Percentiles rank a stretch among this genome's conserved stretches.
Conservation (phyloP, 2,888 invertebrate species). For the Dugesia japonica region DNA sequence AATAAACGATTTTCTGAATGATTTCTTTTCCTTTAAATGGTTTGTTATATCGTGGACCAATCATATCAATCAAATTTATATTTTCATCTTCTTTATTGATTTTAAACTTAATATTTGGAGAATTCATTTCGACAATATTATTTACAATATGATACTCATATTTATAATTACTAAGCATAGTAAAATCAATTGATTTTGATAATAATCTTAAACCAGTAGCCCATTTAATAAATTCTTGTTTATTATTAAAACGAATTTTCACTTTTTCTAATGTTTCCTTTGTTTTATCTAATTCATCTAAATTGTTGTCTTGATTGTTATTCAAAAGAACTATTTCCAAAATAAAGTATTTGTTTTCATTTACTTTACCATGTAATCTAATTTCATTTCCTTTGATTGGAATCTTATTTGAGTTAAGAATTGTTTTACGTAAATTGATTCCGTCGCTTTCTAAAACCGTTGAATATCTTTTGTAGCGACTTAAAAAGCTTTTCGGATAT, state of each 20-base stretch:
- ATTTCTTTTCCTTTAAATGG: background rate
- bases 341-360: background rate
- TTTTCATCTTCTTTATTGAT: background rate
- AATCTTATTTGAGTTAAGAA: background rate
- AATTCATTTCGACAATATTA: background rate
- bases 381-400: background rate
- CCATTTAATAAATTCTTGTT: slow-evolving; percentile 8
- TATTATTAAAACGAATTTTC: background rate
- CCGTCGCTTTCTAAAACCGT: background rate
- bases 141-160: background rate
- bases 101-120: background rate
- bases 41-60: background rate
- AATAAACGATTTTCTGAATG: background rate
- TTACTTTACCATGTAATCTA: background rate
- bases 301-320: background rate
- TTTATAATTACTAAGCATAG: background rate
- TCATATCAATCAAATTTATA: background rate
- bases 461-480: background rate
- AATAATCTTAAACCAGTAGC: background rate
- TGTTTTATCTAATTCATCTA: background rate
- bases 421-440: background rate
- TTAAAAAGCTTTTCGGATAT: background rate
- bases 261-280: background rate
- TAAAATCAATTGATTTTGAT: background rate
- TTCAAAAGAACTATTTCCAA: background rate